These are phyloP conservation scores for Saccostrea echinata DNA, from an alignment of 1,140 invertebrate species.

Conservation along the genomic window DNA sequence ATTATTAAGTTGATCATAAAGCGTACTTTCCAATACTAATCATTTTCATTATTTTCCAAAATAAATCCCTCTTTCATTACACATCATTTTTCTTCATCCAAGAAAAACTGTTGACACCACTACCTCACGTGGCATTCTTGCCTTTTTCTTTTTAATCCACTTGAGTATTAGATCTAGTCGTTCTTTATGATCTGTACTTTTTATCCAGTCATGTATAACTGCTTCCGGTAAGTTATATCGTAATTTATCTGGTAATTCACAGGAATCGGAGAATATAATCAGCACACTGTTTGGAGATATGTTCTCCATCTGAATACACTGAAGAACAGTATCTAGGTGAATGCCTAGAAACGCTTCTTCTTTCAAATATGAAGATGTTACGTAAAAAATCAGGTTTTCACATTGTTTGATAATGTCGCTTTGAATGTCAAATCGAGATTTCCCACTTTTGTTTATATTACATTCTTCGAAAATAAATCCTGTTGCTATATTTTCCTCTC, in stretches of 20 bases:
- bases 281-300: not conserved
- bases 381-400: not conserved
- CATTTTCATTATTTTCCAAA: too few relatives aligned
- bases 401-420: not conserved
- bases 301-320: not conserved
- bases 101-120: not conserved
- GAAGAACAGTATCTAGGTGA: not conserved
- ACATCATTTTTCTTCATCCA: not conserved
- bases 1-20: too few relatives aligned
- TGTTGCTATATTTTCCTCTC: not conserved
- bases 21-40: too few relatives aligned
- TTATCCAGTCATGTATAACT: not conserved
- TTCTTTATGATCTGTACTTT: not conserved
- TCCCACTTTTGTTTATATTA: not conserved
- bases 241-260: not conserved
- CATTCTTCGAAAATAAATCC: conserved; percentile 16
- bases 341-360: not conserved
- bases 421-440: not conserved
- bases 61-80: too few relatives aligned
- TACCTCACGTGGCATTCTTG: not conserved
- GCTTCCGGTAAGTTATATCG: not conserved
- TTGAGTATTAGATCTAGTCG: not conserved
- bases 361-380: not conserved
- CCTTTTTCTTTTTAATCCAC: not conserved
- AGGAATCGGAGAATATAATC: not conserved